Evolutionary conservation across 2,888 invertebrate genomes (phyloP).

Genomic region (Apantesis nais): DNA sequence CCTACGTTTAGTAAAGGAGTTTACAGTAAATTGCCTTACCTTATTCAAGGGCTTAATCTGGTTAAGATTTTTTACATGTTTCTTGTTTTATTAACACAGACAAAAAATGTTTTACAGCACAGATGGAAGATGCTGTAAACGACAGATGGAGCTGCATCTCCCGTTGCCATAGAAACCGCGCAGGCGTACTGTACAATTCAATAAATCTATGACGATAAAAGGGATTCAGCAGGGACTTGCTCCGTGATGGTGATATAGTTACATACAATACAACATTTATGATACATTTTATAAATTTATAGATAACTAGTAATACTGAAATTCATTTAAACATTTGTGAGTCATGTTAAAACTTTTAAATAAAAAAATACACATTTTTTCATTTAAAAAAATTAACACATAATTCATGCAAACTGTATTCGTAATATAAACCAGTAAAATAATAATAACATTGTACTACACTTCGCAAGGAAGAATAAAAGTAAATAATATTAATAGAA

Average conservation of each 20-base stretch:
- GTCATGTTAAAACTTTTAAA: too few relatives aligned
- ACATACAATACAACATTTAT: not conserved
- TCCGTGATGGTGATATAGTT: not conserved
- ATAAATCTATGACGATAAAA: constrained; percentile 5
- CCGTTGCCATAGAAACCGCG: constrained; percentile 65
- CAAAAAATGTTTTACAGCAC: constrained; percentile 47
- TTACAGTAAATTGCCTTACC: constrained; percentile 31
- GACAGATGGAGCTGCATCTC: constrained; percentile 66
- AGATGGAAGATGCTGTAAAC: constrained; percentile 69
- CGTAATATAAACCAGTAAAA: too few relatives aligned
- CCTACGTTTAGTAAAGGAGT: not conserved
- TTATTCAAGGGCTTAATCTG: constrained; percentile 17
- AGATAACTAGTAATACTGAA: not conserved
- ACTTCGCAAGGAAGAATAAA: not conserved
- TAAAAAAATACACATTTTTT: too few relatives aligned
- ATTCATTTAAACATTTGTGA: not conserved
- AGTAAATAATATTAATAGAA: not conserved
- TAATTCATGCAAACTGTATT: too few relatives aligned
- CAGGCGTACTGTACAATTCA: constrained; percentile 61
- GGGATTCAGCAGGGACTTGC: not conserved
- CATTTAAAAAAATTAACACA: too few relatives aligned
- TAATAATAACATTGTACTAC: too few relatives aligned
- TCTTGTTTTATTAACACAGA: constrained; percentile 16
- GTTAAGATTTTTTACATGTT: constrained; percentile 25
- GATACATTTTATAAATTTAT: not conserved